Conservation (phyloP, 1,140 invertebrate species). For the Polyergus mexicanus region DNA sequence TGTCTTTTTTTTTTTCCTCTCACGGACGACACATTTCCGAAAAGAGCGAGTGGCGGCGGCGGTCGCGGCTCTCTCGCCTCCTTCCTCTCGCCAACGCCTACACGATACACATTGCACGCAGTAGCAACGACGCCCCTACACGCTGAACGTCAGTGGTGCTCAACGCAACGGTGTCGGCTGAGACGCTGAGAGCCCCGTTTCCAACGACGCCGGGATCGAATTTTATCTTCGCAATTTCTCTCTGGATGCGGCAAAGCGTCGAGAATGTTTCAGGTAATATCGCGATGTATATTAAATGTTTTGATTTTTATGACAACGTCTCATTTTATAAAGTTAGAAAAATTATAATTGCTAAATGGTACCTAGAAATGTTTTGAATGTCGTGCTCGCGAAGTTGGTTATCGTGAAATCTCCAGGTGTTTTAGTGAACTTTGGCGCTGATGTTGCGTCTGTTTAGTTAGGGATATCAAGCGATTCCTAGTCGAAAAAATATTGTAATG, state of each 20-base stretch:
- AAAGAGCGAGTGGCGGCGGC: conserved; percentile 37
- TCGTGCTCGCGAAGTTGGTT: background rate
- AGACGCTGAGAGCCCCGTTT: conserved; percentile 31
- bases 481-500: background rate
- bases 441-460: background rate
- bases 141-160: conserved; percentile 75
- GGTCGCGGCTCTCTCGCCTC: conserved; percentile 70
- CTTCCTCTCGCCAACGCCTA: conserved; percentile 83
- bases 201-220: background rate
- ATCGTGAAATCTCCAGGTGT: background rate
- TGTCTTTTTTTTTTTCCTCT: conserved; percentile 71
- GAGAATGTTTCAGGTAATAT: background rate
- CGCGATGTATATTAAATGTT: background rate
- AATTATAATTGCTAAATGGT: background rate
- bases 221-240: background rate
- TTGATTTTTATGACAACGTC: background rate
- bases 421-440: background rate
- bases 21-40: conserved; percentile 68
- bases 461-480: background rate
- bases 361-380: background rate
- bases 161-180: conserved; percentile 22
- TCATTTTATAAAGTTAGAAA: background rate
- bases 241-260: no score
- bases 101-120: conserved; percentile 83
- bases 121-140: conserved; percentile 82